phyloP scores from a whole-genome alignment of 1,140 invertebrate genomes.

The Zeugodacus cucurbitae region DNA sequence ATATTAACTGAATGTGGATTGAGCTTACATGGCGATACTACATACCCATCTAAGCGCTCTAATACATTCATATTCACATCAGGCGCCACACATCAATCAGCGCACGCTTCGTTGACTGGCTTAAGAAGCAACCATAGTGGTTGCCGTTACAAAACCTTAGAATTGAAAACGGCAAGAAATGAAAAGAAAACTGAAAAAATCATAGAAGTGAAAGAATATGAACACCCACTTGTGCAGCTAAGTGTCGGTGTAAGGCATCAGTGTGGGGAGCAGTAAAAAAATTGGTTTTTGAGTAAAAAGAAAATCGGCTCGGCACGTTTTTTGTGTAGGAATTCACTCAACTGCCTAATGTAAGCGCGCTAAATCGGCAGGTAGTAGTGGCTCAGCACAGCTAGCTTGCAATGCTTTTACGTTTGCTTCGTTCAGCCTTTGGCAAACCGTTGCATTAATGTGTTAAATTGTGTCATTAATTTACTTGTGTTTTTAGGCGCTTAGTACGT shows the following conservation, averaged over 20 bases:
- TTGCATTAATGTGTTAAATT: conserved; percentile 32
- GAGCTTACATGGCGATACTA: no score
- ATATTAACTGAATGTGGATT: background rate
- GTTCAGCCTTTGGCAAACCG: background rate
- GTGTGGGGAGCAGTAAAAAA: background rate
- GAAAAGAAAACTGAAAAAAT: background rate
- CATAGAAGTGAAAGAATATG: background rate
- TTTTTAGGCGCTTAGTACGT: background rate
- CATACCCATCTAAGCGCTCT: no score
- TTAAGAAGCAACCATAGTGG: conserved; percentile 21
- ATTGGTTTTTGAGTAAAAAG: background rate
- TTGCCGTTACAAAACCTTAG: conserved; percentile 21
- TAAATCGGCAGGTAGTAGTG: background rate
- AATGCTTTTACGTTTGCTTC: background rate
- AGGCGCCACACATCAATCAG: conserved; percentile 8
- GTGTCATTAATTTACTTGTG: conserved; percentile 24
- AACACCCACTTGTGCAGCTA: background rate
- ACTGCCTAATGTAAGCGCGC: background rate
- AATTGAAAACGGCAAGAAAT: background rate
- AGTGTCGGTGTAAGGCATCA: background rate
- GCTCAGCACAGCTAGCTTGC: background rate
- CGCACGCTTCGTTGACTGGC: background rate
- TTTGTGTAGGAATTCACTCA: background rate
- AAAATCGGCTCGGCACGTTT: background rate
- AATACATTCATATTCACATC: conserved; percentile 2